Evolutionary conservation across 2,888 invertebrate species (phyloP).

Genomic region (Xanthorhoe spadicearia): DNA sequence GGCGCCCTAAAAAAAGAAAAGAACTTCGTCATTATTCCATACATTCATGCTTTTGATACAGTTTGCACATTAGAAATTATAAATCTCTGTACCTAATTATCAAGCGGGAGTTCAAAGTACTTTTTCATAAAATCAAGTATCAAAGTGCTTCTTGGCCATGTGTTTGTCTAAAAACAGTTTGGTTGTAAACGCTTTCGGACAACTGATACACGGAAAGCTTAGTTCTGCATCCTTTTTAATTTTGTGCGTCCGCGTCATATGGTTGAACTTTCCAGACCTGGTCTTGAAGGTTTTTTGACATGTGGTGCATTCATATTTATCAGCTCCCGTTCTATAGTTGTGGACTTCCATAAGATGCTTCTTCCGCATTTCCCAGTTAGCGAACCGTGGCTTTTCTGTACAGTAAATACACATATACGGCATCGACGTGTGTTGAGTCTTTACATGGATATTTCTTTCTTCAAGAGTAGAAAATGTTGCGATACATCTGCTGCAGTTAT

Average conservation of each 20-base stretch:
- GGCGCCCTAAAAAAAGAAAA: slow-evolving; percentile 81
- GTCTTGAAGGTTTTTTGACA: slow-evolving; percentile 78
- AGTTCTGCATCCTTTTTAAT: slow-evolving; percentile 75
- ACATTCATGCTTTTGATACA: slow-evolving; percentile 34
- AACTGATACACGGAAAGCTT: slow-evolving; percentile 78
- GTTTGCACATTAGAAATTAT: slow-evolving; percentile 25
- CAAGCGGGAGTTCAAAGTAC: slow-evolving; percentile 24
- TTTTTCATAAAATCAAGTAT: slow-evolving; percentile 51
- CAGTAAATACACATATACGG: slow-evolving; percentile 78
- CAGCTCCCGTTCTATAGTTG: slow-evolving; percentile 73
- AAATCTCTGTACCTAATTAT: slow-evolving; percentile 17
- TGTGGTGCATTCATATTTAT: slow-evolving; percentile 73
- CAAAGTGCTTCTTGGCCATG: slow-evolving; percentile 82
- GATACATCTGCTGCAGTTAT: slow-evolving; percentile 73
- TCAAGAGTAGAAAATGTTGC: slow-evolving; percentile 74
- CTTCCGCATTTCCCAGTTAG: slow-evolving; percentile 75
- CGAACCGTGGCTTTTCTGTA: slow-evolving; percentile 75
- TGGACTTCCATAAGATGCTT: slow-evolving; percentile 77
- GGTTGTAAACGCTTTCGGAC: slow-evolving; percentile 81
- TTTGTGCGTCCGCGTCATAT: slow-evolving; percentile 76
- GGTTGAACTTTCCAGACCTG: slow-evolving; percentile 77
- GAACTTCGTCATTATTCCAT: slow-evolving; percentile 73
- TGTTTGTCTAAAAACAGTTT: slow-evolving; percentile 84
- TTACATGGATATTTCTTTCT: slow-evolving; percentile 73
- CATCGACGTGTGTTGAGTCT: slow-evolving; percentile 74